A percentile compares a stretch with the other conserved stretches of the same genome.
phyloP scores from a whole-genome alignment of 1,140 invertebrate genomes.

The Grapholita molesta region DNA sequence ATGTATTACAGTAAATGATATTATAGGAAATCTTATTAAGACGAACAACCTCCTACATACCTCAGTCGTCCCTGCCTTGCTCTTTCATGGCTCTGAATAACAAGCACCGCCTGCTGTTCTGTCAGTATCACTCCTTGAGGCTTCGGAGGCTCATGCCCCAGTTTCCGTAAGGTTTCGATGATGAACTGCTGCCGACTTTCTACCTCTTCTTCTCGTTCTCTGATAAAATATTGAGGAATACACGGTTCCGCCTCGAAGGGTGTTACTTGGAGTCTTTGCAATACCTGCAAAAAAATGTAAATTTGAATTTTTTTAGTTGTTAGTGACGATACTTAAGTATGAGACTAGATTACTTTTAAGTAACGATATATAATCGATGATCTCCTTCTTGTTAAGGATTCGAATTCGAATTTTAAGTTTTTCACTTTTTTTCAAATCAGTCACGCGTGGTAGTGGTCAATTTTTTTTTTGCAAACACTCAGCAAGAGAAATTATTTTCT shows the following conservation, averaged over 20 bases:
- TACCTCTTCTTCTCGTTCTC: constrained; percentile 83
- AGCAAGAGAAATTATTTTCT: not conserved
- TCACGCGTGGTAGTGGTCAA: too few species aligned
- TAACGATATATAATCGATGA: too few species aligned
- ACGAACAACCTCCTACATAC: constrained; percentile 27
- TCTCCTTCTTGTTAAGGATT: too few species aligned
- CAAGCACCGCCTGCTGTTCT: constrained; percentile 89
- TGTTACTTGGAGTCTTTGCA: constrained; percentile 80
- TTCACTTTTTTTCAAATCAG: too few species aligned
- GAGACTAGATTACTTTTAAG: too few species aligned
- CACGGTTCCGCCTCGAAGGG: constrained; percentile 83
- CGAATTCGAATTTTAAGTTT: too few species aligned
- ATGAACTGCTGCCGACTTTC: constrained; percentile 80
- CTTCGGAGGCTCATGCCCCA: constrained; percentile 84
- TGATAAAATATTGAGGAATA: constrained; percentile 84
- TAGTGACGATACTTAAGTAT: too few species aligned
- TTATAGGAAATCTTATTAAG: not conserved
- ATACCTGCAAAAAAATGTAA: constrained; percentile 37
- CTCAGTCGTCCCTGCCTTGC: constrained; percentile 90
- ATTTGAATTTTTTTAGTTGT: too few species aligned
- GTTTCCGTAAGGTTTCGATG: constrained; percentile 81
- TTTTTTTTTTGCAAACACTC: too few species aligned
- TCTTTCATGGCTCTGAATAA: constrained; percentile 94
- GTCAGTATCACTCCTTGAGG: constrained; percentile 80
- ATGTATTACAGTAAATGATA: not conserved